These are phyloP conservation scores for Ericerus pela DNA, from an alignment of 1,140 invertebrate genomes.

Conservation along the genomic window DNA sequence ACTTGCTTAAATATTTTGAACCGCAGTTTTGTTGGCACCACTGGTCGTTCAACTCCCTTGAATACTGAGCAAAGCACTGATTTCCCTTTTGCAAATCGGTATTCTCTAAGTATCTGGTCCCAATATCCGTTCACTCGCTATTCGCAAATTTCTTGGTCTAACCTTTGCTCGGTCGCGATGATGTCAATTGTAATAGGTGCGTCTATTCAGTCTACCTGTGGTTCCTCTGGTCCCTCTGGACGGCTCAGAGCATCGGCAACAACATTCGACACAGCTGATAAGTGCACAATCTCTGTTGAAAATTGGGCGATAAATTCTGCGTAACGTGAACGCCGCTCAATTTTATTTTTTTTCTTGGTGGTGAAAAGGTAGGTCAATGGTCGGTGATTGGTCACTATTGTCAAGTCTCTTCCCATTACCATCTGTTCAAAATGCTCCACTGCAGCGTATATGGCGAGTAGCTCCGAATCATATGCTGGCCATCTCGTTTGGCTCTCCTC, in stretches of 20 bases:
- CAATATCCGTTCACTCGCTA: too few species aligned
- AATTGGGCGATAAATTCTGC: constrained; percentile 12
- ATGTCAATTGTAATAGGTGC: too few species aligned
- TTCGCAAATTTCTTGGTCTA: too few species aligned
- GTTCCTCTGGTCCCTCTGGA: too few species aligned
- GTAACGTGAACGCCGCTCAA: neutral
- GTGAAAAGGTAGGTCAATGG: neutral
- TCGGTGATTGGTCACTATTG: neutral
- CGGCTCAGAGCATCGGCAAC: too few species aligned
- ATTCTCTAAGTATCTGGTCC: too few species aligned
- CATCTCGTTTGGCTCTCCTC: constrained; percentile 27
- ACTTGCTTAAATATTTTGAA: neutral
- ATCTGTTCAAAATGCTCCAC: constrained; percentile 21
- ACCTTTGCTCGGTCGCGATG: too few species aligned
- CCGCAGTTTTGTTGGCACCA: neutral
- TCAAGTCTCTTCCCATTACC: neutral
- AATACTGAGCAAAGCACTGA: too few species aligned
- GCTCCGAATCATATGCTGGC: constrained; percentile 32
- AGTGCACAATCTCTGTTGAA: neutral
- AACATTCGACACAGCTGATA: neutral
- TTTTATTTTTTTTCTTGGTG: neutral
- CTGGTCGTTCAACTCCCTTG: too few species aligned
- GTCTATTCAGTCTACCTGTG: too few species aligned
- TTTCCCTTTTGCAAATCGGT: too few species aligned
- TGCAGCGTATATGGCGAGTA: constrained; percentile 32